phyloP scores from a whole-genome alignment of 2,888 invertebrate species.

The Dorcus hopei region DNA sequence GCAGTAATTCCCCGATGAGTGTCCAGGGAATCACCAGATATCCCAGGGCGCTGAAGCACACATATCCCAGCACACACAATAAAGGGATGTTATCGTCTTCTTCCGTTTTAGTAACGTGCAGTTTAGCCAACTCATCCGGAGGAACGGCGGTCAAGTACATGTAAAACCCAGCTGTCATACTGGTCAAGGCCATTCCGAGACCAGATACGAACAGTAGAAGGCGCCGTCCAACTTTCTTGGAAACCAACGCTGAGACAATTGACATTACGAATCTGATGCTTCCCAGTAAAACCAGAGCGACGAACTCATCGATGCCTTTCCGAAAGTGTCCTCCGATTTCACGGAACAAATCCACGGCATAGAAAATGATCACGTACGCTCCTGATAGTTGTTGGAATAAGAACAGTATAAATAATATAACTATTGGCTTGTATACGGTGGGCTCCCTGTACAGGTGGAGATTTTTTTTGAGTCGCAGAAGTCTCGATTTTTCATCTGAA shows the following conservation, averaged over 20 bases:
- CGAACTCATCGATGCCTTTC: constrained; percentile 49
- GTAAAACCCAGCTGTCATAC: constrained; percentile 44
- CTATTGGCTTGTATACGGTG: constrained; percentile 53
- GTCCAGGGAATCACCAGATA: constrained; percentile 60
- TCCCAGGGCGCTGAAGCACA: constrained; percentile 55
- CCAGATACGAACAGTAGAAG: constrained; percentile 53
- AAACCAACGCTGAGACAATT: constrained; percentile 50
- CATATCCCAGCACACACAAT: constrained; percentile 52
- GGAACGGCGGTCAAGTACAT: constrained; percentile 36
- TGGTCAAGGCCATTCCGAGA: constrained; percentile 54
- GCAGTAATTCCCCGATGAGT: constrained; percentile 54
- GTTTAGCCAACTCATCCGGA: constrained; percentile 30
- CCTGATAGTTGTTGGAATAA: constrained; percentile 58
- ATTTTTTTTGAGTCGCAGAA: constrained; percentile 27
- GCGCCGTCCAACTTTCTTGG: constrained; percentile 52
- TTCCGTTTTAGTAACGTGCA: constrained; percentile 31
- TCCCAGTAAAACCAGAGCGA: constrained; percentile 52
- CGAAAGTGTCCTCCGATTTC: constrained; percentile 50
- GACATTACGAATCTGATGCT: constrained; percentile 54
- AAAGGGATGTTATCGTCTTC: constrained; percentile 47
- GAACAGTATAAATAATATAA: constrained; percentile 51
- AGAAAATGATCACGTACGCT: constrained; percentile 58
- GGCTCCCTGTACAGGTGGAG: constrained; percentile 39
- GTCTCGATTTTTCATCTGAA: not conserved
- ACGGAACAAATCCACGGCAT: constrained; percentile 54